Evolutionary conservation across 2,113 vertebrate species (phyloP).

Genomic region (Hemiscyllium ocellatum): DNA sequence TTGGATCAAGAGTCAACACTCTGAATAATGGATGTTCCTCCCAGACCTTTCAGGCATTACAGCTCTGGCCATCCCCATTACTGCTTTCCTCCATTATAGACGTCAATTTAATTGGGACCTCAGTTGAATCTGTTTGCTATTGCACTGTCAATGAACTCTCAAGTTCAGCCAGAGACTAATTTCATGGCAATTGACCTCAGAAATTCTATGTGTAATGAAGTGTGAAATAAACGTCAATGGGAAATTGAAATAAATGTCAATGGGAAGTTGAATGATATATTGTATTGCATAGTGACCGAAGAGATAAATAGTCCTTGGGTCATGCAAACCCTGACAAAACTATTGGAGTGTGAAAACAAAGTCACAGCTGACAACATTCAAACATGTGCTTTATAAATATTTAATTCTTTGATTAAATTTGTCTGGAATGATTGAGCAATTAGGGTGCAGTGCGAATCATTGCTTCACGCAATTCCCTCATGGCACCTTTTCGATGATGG

Average conservation of each 20-base stretch:
- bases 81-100: not conserved
- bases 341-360: not conserved
- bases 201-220: conserved; percentile 5
- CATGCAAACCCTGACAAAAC: not conserved
- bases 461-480: not conserved
- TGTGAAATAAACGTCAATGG: conserved; percentile 11
- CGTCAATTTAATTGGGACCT: not conserved
- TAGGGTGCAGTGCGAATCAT: not conserved
- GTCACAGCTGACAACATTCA: not conserved
- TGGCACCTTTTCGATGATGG: not conserved
- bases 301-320: not conserved
- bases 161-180: not conserved
- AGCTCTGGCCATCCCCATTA: not conserved
- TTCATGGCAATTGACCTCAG: not conserved
- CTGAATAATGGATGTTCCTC: not conserved
- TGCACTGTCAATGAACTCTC: not conserved
- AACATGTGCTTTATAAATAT: not conserved
- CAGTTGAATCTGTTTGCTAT: not conserved
- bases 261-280: not conserved
- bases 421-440: not conserved
- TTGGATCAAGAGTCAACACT: not conserved
- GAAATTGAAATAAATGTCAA: not conserved
- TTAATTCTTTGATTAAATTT: conserved; percentile 14
- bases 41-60: not conserved
- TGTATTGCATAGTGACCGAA: not conserved